Base-by-base conservation (phyloP, 2,797 vertebrate species). In the Momotus momota region DNA sequence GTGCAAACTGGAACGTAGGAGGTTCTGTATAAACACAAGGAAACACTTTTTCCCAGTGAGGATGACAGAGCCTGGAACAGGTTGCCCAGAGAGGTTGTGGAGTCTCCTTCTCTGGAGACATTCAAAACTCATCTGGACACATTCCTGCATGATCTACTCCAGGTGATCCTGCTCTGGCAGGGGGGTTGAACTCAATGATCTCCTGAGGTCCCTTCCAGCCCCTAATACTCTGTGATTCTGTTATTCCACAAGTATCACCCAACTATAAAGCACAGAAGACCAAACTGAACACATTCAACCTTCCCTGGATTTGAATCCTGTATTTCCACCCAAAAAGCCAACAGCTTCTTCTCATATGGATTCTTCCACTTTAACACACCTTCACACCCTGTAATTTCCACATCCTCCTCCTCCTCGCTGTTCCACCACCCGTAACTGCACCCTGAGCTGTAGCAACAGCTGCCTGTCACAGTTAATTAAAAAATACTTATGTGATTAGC, bases 401-500 rank as follows among this genome's bases (percentile, higher is more conserved):
- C 1, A 2, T 6, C 16, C 4, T 6, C 43, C 9, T 6, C 43
- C 9, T 45, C 4, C 8, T 12, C 40, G 64, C 23, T 58, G 5
- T 14, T 62, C 14, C 31, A 66, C 6, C 26, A 9, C 14, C 12
- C 0, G 0, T 10, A 27, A n/a, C 9, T 10, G 2, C 23, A 48
- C 3, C 5, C 21, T 31, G 20, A 65, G 3, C 27, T 79, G 12
- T 51, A 65, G 38, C 31, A 87, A 18, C 10, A 51, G 46, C n/a
- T 80, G 43, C 12, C 27, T 85, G 43, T 6, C 33, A 81, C 65
- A 40, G 35, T 5, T 52, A 43, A 71, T 70, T 81, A 14, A 41
- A 38, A 64, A 58, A 29, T 5, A 58, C 8, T 0, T 9, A 3
- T 4, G 3, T 3, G 38, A 86, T 45, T 6, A 66, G n/a, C 33